phyloP scores from a whole-genome alignment of 2,797 vertebrate species.

The Cirrhinus molitorella region DNA sequence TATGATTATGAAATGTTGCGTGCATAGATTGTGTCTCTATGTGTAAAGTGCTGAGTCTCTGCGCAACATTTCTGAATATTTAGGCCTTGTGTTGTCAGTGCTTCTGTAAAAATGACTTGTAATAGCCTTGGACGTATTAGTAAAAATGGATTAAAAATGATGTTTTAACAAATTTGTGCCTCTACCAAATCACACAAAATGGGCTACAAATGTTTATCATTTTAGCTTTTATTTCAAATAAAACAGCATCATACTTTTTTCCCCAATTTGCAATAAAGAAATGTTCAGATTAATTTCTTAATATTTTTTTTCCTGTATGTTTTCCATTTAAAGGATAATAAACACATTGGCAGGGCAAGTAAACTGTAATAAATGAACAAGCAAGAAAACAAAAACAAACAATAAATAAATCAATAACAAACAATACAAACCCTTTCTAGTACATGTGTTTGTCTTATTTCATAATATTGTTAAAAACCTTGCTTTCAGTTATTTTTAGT shows the following conservation, averaged over 20 bases:
- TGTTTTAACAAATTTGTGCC: neutral
- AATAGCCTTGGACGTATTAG: neutral
- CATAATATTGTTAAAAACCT: neutral
- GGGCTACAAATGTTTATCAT: neutral
- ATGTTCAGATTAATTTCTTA: neutral
- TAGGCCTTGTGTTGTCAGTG: neutral
- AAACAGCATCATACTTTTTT: neutral
- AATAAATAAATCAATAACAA: neutral
- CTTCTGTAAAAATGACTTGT: neutral
- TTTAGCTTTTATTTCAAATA: neutral
- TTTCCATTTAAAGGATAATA: too few relatives aligned
- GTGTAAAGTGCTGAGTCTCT: neutral
- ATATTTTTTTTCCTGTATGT: neutral
- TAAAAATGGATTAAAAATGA: neutral
- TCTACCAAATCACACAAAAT: neutral
- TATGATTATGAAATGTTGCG: neutral
- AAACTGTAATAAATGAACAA: neutral
- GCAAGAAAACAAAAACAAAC: neutral
- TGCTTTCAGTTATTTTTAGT: neutral
- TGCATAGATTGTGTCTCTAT: neutral
- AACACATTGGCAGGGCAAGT: neutral
- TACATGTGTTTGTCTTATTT: neutral
- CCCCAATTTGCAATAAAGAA: neutral
- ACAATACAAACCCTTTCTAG: neutral
- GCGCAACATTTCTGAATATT: neutral